These are phyloP conservation scores for Petaurus breviceps DNA, from an alignment of 2,113 vertebrate species.

Conservation along the genomic window DNA sequence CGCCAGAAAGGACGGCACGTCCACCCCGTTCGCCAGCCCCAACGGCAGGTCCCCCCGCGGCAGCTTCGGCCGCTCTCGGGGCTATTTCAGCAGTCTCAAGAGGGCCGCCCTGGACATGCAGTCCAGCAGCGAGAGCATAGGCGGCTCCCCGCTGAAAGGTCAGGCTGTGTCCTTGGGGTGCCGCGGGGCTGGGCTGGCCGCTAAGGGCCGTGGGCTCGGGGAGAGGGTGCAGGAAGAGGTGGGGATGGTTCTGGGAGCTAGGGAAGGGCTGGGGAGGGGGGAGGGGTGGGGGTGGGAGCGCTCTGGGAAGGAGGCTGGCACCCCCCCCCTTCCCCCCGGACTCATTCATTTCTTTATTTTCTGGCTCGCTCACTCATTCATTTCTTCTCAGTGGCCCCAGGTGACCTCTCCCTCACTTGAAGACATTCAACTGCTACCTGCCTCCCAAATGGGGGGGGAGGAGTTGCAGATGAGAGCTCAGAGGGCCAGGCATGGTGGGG, in stretches of 20 bases:
- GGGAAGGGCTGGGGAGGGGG: too few relatives aligned
- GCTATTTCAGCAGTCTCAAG: slow-evolving; percentile 84
- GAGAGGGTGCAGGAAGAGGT: too few relatives aligned
- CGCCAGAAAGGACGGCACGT: slow-evolving; percentile 84
- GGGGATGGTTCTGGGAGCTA: too few relatives aligned
- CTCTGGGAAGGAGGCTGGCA: too few relatives aligned
- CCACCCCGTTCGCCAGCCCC: slow-evolving; percentile 82
- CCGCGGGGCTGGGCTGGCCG: rapidly evolving
- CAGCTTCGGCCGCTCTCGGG: slow-evolving; percentile 79
- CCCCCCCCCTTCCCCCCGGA: too few relatives aligned
- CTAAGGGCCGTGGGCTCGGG: rapidly evolving
- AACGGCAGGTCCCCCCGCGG: slow-evolving; percentile 76
- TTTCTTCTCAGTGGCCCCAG: background rate
- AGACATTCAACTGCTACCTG: background rate
- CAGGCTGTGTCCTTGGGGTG: slow-evolving; percentile 37
- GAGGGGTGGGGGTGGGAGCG: too few relatives aligned
- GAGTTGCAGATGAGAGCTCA: background rate
- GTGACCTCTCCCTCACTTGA: background rate
- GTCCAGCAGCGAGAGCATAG: slow-evolving; percentile 92
- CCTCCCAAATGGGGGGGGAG: background rate
- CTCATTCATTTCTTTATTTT: background rate
- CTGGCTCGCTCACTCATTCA: background rate
- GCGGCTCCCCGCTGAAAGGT: slow-evolving; percentile 89
- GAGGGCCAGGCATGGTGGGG: too few relatives aligned
- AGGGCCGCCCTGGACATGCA: slow-evolving; percentile 79